Percentiles rank a stretch among this genome's conserved stretches.
phyloP scores from a whole-genome alignment of 2,888 invertebrate species.

The Drosophila rellima region DNA sequence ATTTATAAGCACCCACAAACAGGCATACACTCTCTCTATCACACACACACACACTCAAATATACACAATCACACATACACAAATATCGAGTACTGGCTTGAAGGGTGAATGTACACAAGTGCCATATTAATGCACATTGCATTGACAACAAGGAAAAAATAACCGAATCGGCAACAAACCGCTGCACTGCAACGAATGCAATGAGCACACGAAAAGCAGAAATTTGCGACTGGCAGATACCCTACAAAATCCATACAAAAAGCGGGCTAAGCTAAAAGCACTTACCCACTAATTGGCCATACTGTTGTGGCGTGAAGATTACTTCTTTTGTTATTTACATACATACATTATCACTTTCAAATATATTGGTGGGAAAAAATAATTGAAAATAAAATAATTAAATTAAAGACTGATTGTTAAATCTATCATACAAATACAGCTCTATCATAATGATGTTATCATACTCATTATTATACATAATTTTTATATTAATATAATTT shows the following conservation, averaged over 20 bases:
- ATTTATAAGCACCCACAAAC: slow-evolving; percentile 44
- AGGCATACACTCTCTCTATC: background rate
- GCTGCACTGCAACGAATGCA: slow-evolving; percentile 11
- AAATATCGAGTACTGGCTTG: slow-evolving; percentile 1
- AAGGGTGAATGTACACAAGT: slow-evolving; percentile 27
- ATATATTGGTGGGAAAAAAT: too few relatives aligned
- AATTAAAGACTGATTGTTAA: background rate
- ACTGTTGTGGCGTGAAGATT: too few relatives aligned
- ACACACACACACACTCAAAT: background rate
- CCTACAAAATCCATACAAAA: background rate
- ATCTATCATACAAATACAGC: too few relatives aligned
- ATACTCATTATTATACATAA: too few relatives aligned
- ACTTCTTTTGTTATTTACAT: too few relatives aligned
- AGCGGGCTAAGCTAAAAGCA: too few relatives aligned
- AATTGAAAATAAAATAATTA: background rate
- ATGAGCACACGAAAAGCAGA: background rate
- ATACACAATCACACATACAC: slow-evolving; percentile 4
- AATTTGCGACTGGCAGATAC: background rate
- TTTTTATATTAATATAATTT: too few relatives aligned
- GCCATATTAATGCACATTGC: slow-evolving; percentile 54
- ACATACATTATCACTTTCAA: too few relatives aligned
- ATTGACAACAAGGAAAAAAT: slow-evolving; percentile 50
- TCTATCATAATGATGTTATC: too few relatives aligned
- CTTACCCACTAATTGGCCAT: too few relatives aligned
- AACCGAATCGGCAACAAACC: slow-evolving; percentile 5